Base-by-base conservation (phyloP, 2,113 vertebrate species). In the Stigmatopora argus region DNA sequence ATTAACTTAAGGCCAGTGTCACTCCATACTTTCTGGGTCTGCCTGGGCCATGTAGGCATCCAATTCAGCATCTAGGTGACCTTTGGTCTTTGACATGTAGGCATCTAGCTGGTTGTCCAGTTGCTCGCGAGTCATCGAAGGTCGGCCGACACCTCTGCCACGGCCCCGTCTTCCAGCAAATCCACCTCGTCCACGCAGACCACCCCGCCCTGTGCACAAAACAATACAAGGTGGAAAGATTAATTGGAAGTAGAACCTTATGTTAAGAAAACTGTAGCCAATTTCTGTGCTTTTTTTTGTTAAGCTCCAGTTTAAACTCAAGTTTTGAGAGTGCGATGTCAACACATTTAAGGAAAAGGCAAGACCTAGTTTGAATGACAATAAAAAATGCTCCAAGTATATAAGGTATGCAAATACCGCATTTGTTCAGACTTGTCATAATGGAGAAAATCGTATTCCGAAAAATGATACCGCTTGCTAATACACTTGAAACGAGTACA, bases 71-170 rank as follows among this genome's bases (percentile, higher is more conserved):
- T 99, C 97, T 72, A 99, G 88, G 80, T 99, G 95, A 65, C 97
- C 97, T 83, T 99, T 99, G 2, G 96, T 99, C 79, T 98, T 99
- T 1, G 96, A 99, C 97, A 99, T 99, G 89, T 99, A 99, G 0
- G 95, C 96, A 1, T 99, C 97, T 58, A 98, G 80, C 59, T 99
- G 97, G 91, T 96, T 99, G 88, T 98, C 97, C 73, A 99, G 90
- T 84, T 98, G 96, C 71, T 98, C 97, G 15, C 96, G 92, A 74
- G 96, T 99, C 46, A 98, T 83, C 0, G 74, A 70, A 0, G 94
- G 92, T 0, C 93, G 91, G 0, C 91, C 66, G 0, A 89, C 73
- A 10, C 94, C 94, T 87, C 95, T 82, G 19, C 95, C 96, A 8
- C 94, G 83, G 0, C 96, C 96, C 0, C 82, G 92, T 1, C 94